These are phyloP conservation scores for Drosophila kepulauana DNA, from an alignment of 1,140 invertebrate genomes.

Conservation along the genomic window DNA sequence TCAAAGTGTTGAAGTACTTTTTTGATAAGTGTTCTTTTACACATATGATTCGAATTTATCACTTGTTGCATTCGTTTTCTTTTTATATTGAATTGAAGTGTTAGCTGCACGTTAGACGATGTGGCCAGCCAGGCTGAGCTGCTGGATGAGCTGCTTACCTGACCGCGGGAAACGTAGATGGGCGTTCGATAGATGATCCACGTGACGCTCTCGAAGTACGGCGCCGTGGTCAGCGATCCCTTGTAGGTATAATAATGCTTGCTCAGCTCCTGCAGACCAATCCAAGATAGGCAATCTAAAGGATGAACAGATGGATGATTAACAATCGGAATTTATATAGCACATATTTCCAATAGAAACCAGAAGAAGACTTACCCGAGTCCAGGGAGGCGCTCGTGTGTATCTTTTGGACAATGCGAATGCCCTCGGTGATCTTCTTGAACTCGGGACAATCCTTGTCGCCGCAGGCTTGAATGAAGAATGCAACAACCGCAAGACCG, in stretches of 20 bases:
- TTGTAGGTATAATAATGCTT: constrained; percentile 85
- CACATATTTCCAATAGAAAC: too few relatives aligned
- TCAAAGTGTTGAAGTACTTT: too few relatives aligned
- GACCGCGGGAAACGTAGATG: constrained; percentile 89
- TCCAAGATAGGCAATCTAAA: constrained; percentile 83
- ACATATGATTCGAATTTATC: too few relatives aligned
- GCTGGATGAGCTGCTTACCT: constrained; percentile 86
- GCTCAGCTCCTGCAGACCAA: constrained; percentile 82
- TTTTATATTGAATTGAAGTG: too few relatives aligned
- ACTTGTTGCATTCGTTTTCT: too few relatives aligned
- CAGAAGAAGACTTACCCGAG: constrained; percentile 71
- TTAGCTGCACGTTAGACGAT: too few relatives aligned
- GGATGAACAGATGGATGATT: too few relatives aligned
- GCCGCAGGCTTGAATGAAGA: constrained; percentile 89
- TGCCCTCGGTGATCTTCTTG: constrained; percentile 84
- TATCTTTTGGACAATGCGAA: constrained; percentile 81
- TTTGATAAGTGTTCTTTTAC: too few relatives aligned
- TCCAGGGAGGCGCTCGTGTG: constrained; percentile 80
- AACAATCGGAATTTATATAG: too few relatives aligned
- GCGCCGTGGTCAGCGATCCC: constrained; percentile 90
- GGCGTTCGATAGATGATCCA: constrained; percentile 91
- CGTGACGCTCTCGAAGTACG: constrained; percentile 89
- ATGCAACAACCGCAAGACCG: constrained; percentile 91
- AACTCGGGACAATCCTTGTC: constrained; percentile 84
- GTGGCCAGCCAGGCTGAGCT: too few relatives aligned